A percentile compares a stretch with the other conserved stretches of the same genome.
Evolutionary conservation across 2,113 vertebrate species (phyloP).

Genomic region (Coturnix japonica): DNA sequence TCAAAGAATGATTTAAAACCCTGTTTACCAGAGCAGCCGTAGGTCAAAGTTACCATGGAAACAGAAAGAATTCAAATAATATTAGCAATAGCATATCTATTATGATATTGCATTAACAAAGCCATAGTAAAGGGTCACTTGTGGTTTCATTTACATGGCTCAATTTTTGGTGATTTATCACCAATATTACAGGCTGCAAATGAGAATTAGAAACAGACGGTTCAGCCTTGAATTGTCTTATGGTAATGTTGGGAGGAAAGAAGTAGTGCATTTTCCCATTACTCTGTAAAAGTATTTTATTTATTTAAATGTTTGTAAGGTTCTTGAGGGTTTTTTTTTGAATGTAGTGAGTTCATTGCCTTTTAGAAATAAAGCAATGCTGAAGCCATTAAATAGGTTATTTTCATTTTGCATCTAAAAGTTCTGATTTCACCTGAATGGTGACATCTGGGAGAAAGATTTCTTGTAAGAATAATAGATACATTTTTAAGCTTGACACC

Average conservation of each 20-base stretch:
- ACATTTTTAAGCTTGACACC: not conserved
- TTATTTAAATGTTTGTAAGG: not conserved
- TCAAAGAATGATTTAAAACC: conserved; percentile 62
- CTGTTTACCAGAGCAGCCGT: conserved; percentile 54
- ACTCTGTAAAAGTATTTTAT: not conserved
- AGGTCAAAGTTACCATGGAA: conserved; percentile 61
- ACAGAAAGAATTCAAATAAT: conserved; percentile 68
- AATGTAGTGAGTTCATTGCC: not conserved
- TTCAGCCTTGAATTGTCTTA: not conserved
- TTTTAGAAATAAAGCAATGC: not conserved
- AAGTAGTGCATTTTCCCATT: not conserved
- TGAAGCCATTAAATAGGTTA: not conserved
- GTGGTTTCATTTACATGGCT: conserved; percentile 46
- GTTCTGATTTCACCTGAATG: not conserved
- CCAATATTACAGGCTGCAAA: not conserved
- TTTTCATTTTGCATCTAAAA: not conserved
- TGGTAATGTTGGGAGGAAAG: not conserved
- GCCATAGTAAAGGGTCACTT: conserved; percentile 13
- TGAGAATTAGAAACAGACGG: not conserved
- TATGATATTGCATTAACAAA: conserved; percentile 34
- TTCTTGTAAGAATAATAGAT: not conserved
- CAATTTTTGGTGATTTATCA: conserved; percentile 35
- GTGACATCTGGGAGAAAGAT: not conserved
- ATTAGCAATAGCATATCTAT: conserved; percentile 61
- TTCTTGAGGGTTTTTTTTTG: not conserved